Evolutionary conservation across 2,888 invertebrate genomes (phyloP), one percentile per base, ranked within the genome.

Genomic region (Drosophila flavopinicola): DNA sequence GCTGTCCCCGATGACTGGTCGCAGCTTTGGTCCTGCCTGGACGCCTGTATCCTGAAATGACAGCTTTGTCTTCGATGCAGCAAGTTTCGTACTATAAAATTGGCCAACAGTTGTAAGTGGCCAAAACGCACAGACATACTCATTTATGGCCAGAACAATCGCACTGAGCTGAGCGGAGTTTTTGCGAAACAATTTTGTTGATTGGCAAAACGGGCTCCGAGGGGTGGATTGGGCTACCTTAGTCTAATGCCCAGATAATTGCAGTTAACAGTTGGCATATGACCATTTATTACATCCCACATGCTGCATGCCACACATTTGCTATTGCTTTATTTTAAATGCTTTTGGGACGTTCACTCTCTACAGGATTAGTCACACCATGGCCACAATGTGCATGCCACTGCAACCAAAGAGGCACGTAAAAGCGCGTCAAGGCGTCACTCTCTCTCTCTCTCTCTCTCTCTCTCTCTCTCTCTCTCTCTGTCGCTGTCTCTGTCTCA

Each of bases 301-400:
- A 52, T 69, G 60, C 77, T 39, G 63, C 59, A 72, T 76, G 60
- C 59, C 45, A 67, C 45, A 67, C 66, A 53, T 11, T 44, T 67
- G 49, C 66, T 67, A 78, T 75, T 78, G 85, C 72, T 65, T 71
- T 67, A 75, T 83, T 75, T 75, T 85, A 85, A 85, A 78, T 59
- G 75, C 67, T 75, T 70, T 85, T 65, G 66, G 71, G 59, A 48
- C 58, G 76, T 57, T 75, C 57, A 66, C 32, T 59, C 49, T 41
- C 37, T 38, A n/a, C 9, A 39, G 77, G 66, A 77, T 74, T 76
- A 76, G 72, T 72, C 58, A 66, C 76, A 74, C 66, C 61, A 59
- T 59, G 37, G 76, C 66, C 76, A 59, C 77, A 73, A 52, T 59
- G 59, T 53, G 66, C 53, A 58, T 61, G 61, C 71, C 66, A 53